Percentiles rank a stretch among this genome's conserved stretches.
These are phyloP conservation scores for Poecilia latipinna DNA, from an alignment of 2,113 vertebrate species.

Conservation along the genomic window DNA sequence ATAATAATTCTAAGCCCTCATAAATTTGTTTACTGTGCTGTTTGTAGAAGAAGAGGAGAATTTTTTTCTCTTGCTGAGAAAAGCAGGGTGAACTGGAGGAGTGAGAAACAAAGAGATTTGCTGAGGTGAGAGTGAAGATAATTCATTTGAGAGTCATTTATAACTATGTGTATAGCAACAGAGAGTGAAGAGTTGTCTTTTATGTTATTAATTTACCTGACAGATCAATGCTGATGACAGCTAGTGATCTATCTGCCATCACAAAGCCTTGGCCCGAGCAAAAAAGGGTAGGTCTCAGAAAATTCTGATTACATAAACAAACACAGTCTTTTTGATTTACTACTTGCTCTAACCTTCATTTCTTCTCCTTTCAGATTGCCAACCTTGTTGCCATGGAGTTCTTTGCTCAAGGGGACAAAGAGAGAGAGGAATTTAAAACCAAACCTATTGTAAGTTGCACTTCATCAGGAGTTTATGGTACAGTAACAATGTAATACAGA, in stretches of 20 bases:
- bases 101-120: constrained; percentile 86
- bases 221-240: constrained; percentile 96
- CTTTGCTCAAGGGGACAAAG: constrained; percentile 94
- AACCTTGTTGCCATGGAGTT: constrained; percentile 90
- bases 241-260: constrained; percentile 91
- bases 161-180: no score
- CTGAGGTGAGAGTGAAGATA: constrained; percentile 79
- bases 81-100: constrained; percentile 85
- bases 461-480: no score
- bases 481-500: no score
- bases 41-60: constrained; percentile 77
- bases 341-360: constrained; percentile 6
- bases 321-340: constrained; percentile 3
- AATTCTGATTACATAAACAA: not conserved
- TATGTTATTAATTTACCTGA: constrained; percentile 5
- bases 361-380: constrained; percentile 80
- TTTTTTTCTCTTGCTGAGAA: constrained; percentile 88
- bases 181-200: not conserved
- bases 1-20: not conserved
- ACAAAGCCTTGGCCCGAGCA: constrained; percentile 94
- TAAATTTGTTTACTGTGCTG: constrained; percentile 1
- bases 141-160: not conserved
- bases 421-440: constrained; percentile 89
- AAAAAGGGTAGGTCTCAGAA: constrained; percentile 80
- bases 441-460: constrained; percentile 86